Evolutionary conservation across 2,888 invertebrate genomes (phyloP), one percentile per base, ranked within the genome.

Genomic region (Caenorhabditis sp.): DNA sequence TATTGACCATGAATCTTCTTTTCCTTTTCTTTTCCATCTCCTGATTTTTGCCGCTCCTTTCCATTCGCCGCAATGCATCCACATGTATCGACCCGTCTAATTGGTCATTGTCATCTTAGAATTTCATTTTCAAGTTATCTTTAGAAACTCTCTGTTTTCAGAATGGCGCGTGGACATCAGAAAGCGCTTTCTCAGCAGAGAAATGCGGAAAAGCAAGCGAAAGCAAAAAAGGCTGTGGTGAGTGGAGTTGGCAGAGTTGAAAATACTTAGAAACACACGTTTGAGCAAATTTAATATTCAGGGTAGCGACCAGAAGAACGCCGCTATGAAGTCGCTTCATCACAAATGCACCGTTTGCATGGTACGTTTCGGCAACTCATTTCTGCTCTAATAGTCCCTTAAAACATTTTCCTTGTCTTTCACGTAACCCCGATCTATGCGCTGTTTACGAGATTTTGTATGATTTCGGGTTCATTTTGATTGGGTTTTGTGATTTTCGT

Each of bases 111-210:
- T n/a, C n/a, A n/a, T n/a, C n/a, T n/a, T n/a, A n/a, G n/a, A n/a
- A n/a, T n/a, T n/a, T n/a, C n/a, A n/a, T n/a, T n/a, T n/a, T n/a
- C n/a, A n/a, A n/a, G n/a, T n/a, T n/a, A n/a, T n/a, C n/a, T n/a
- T n/a, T n/a, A 20, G 22, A 22, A 43, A 11, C 22, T 7, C 22
- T 53, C 37, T 17, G 5, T 48, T 43, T 58, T 30, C 52, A 63
- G 52, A 11, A 99, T 99, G 99, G 98, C 99, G 89, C 93, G 99
- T 86, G 98, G 98, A 89, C 98, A 98, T 89, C 98, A 99, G 90
- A 99, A 99, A 91, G 92, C 96, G 66, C 97, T 98, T 91, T 96
- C 97, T 13, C 98, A 99, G 45, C 78, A 78, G 52, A 48, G 65
- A 46, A 78, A 78, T 37, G 78, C 78, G 46, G 70, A 78, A 50